Evolutionary conservation across 2,113 vertebrate species (phyloP), one percentile per base, ranked within the genome.

Genomic region (Megaceryle maxima): DNA sequence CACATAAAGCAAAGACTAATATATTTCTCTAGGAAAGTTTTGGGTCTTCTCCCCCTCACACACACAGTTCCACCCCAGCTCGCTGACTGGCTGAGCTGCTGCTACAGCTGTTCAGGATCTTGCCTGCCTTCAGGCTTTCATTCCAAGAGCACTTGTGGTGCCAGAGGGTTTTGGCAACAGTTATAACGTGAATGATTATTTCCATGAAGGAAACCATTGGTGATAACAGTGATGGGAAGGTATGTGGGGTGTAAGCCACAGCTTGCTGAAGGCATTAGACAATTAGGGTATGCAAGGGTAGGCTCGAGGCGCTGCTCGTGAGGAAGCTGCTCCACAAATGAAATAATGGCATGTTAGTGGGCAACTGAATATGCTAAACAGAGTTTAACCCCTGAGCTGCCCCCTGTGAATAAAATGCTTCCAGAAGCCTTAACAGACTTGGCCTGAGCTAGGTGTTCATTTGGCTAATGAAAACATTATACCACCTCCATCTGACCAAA

Each of bases 141-240:
- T 90, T 96, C 92, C 92, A 77, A 81, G 82, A 90, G 91, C 44
- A 26, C 22, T 80, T 57, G 68, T 91, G 67, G 63, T 95, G 97
- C 95, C 95, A 97, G 95, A 96, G 86, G 94, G 82, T 83, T 95
- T 95, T 96, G 94, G 95, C 95, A 93, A 22, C 25, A 4, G 77
- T 86, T 72, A 14, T 50, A 78, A 94, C 7, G 70, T 68, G 92
- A 90, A 69, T 83, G 82, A 94, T 96, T 94, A 87, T 87, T 91
- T 91, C 96, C 91, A 94, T 33, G 67, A 96, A 96, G 96, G 96
- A 97, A 96, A 80, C 66, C 73, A 46, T 87, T 18, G 56, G 94
- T 91, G 94, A 96, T 96, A 95, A 94, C 14, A 81, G 73, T 1
- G 37, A 80, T 9, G 64, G 48, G 92, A 86, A 76, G 91, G 91